phyloP scores from a whole-genome alignment of 2,888 invertebrate species.

The Galerucella calmariensis region DNA sequence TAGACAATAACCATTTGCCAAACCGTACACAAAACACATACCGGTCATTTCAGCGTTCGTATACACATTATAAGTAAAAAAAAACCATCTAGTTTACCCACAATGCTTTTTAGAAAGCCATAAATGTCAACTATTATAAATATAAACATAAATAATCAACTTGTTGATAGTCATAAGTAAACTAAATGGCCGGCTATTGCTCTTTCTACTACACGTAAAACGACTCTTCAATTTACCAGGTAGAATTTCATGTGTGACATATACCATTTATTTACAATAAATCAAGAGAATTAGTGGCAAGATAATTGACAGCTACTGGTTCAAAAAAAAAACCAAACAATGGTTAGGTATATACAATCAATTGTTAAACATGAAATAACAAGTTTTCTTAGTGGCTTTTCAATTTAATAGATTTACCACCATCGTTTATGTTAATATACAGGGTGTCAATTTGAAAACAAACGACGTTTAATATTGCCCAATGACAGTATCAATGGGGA shows the following conservation, averaged over 20 bases:
- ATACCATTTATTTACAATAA: slow-evolving; percentile 5
- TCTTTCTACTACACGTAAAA: background rate
- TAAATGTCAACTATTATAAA: too few species aligned
- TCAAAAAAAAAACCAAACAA: slow-evolving; percentile 1
- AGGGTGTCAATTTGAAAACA: too few species aligned
- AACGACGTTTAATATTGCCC: too few species aligned
- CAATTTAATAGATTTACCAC: background rate
- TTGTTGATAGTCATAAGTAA: background rate
- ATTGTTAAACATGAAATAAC: slow-evolving; percentile 5
- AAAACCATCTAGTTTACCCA: too few species aligned
- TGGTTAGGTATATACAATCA: slow-evolving; percentile 3
- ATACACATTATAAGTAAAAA: too few species aligned
- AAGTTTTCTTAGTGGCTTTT: background rate
- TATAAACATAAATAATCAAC: too few species aligned
- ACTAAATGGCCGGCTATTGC: background rate
- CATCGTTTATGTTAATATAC: slow-evolving; percentile 1
- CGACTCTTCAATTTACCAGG: slow-evolving; percentile 2
- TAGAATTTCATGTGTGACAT: background rate
- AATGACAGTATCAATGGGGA: too few species aligned
- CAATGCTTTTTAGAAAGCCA: too few species aligned
- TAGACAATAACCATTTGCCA: too few species aligned
- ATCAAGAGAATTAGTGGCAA: background rate
- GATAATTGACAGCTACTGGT: background rate
- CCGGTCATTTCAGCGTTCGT: too few species aligned
- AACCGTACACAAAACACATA: too few species aligned